Evolutionary conservation across 2,797 vertebrate species (phyloP), one percentile per base, ranked within the genome.

Genomic region (Eulemur coronatus): DNA sequence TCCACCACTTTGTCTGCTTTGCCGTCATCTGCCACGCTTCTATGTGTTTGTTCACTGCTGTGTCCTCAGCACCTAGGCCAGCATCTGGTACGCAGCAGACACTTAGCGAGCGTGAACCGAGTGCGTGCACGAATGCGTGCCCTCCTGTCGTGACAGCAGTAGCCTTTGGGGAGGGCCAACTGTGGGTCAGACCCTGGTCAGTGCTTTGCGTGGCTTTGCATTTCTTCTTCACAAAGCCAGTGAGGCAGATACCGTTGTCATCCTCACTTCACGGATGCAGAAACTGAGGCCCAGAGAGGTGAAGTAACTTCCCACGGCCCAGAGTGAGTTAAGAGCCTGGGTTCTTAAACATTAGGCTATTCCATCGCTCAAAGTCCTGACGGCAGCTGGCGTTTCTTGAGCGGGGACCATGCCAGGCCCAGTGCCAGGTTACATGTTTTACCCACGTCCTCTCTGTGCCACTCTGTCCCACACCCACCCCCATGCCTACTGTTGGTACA

Each of bases 51-150:
- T 61, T 72, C 33, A 4, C 57, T 15, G 0, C 57, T 10, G 5
- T 35, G 28, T 69, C 78, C 72, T 72, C n/a, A 22, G 80, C 69
- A 35, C 79, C 52, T 7, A 35, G 84, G 24, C 84, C 59, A 59
- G 69, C 35, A 5, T 63, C 78, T 65, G 14, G 14, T 4, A 13
- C 50, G 24, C 35, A 33, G 76, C 6, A 33, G 65, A 12, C 6
- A 2, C 43, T 30, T 12, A 3, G 24, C 35, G 20, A 73, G 26
- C 2, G 2, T 5, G n/a, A 55, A 3, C 55, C 24, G 4, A 38
- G 2, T 4, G 4, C 17, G 1, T 2, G 6, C 30, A 0, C 5
- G 9, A 43, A 75, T 30, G 1, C 0, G 0, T 17, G 33, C 65
- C 20, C 0, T 35, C 43, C 75, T 41, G 2, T 14, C 2, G 26